These are phyloP conservation scores for Trissolcus japonicus DNA, from an alignment of 2,888 invertebrate genomes.

Conservation along the genomic window DNA sequence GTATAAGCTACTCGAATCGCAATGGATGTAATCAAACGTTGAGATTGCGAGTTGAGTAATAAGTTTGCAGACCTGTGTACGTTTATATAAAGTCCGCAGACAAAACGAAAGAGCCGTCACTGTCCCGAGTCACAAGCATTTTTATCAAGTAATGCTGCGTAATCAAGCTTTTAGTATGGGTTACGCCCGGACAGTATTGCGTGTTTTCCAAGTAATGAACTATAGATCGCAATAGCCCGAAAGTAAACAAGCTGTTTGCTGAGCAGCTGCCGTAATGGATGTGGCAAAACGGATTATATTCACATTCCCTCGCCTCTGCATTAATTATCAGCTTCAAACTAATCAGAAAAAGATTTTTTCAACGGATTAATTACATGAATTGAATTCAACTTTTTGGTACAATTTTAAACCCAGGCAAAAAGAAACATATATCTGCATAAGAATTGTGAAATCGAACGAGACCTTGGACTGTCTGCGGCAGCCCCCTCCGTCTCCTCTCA, in stretches of 20 bases:
- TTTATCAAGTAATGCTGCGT: not conserved
- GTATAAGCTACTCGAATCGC: conserved; percentile 65
- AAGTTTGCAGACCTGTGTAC: conserved; percentile 31
- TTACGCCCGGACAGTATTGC: conserved; percentile 33
- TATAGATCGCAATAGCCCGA: conserved; percentile 30
- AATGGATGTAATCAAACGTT: conserved; percentile 70
- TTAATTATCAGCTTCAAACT: conserved; percentile 9
- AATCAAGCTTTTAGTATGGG: conserved; percentile 21
- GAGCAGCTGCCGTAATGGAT: conserved; percentile 29
- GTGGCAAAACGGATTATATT: conserved; percentile 33
- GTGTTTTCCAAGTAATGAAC: conserved; percentile 37
- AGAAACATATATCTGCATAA: too few species aligned
- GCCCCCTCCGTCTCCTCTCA: too few species aligned
- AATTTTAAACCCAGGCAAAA: too few species aligned
- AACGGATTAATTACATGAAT: too few species aligned
- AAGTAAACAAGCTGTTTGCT: conserved; percentile 39
- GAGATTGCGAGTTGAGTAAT: conserved; percentile 63
- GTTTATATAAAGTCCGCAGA: conserved; percentile 17
- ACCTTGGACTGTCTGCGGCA: too few species aligned
- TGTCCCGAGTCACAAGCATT: conserved; percentile 7
- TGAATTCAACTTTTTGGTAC: too few species aligned
- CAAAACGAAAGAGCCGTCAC: conserved; percentile 1
- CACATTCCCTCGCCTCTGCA: conserved; percentile 19
- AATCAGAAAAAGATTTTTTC: too few species aligned
- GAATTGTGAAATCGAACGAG: too few species aligned